Conservation (phyloP, 2,113 vertebrate species). For the Macrotus californicus region DNA sequence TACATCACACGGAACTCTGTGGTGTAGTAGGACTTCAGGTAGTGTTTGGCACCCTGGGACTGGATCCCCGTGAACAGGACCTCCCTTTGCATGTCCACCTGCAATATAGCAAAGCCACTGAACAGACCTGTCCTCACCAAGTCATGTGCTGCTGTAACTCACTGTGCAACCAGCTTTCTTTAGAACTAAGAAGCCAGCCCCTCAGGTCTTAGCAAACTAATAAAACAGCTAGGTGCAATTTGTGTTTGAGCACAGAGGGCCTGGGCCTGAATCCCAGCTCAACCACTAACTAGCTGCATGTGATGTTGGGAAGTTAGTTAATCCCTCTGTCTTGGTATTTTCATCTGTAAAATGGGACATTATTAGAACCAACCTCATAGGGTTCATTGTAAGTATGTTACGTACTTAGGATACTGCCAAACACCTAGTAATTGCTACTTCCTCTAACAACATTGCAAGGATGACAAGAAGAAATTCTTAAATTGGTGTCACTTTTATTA, state of each 20-base stretch:
- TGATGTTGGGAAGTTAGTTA: neutral
- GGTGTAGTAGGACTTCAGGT: constrained; percentile 81
- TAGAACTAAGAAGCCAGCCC: neutral
- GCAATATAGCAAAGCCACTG: neutral
- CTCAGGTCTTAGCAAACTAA: neutral
- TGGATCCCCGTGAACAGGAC: constrained; percentile 91
- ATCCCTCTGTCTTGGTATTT: neutral
- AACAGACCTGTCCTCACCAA: neutral
- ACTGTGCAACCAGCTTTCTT: neutral
- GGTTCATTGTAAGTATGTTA: neutral
- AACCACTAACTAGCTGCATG: neutral
- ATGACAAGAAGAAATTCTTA: neutral
- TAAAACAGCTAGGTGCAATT: neutral
- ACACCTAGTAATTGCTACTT: neutral
- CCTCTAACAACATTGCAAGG: neutral
- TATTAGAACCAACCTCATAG: neutral
- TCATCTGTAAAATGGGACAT: neutral
- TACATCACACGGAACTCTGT: constrained; percentile 86
- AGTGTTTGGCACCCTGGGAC: constrained; percentile 91
- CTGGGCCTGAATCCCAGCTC: neutral
- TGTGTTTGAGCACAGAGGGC: no score
- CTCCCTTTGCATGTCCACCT: constrained; percentile 92
- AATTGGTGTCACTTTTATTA: neutral
- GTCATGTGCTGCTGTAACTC: neutral
- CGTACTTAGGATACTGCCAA: neutral